These are phyloP conservation scores for Fulica atra DNA, from an alignment of 2,113 vertebrate genomes.

Conservation along the genomic window DNA sequence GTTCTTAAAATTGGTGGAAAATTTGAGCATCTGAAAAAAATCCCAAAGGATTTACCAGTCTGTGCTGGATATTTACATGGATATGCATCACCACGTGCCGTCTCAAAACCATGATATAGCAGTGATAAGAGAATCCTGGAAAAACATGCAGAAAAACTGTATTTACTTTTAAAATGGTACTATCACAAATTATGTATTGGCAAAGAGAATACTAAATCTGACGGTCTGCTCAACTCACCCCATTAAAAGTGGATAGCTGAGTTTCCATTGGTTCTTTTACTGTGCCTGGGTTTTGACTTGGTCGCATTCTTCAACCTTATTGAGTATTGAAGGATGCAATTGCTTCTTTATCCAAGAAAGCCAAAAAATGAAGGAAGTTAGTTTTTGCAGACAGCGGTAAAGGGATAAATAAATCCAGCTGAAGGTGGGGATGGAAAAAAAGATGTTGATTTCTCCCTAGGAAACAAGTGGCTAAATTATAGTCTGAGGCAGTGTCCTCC, in stretches of 20 bases:
- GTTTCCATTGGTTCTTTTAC: background rate
- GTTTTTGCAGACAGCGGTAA: background rate
- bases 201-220: background rate
- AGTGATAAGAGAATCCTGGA: background rate
- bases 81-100: background rate
- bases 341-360: background rate
- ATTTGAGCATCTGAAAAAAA: background rate
- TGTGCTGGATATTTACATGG: background rate
- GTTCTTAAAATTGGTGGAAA: background rate
- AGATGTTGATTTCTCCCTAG: background rate
- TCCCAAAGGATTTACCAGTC: background rate
- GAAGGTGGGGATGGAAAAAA: background rate
- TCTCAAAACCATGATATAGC: background rate
- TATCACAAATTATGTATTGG: background rate
- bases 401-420: background rate
- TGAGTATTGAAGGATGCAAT: background rate
- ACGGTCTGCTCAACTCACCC: background rate
- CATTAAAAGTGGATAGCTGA: background rate
- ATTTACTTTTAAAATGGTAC: background rate
- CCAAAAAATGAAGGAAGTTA: background rate
- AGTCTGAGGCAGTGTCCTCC: background rate
- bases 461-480: background rate
- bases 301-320: background rate
- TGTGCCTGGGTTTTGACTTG: background rate
- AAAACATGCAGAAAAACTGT: background rate